Evolutionary conservation across 1,140 invertebrate genomes (phyloP).

Genomic region (Drosophila mojavensis): DNA sequence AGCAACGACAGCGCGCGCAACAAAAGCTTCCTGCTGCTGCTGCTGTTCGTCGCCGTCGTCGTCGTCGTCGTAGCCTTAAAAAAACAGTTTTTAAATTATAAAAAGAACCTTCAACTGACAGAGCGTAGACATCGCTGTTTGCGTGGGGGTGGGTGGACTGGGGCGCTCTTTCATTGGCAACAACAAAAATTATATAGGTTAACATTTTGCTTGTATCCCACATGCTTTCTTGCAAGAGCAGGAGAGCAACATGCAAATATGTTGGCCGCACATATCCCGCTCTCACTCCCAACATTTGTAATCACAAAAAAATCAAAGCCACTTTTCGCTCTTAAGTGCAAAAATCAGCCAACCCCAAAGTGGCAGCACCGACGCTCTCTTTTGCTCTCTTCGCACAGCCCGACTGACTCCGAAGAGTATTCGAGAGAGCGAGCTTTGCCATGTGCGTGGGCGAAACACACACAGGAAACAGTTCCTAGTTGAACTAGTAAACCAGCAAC

Average conservation of each 20-base stretch:
- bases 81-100: slow-evolving; percentile 62
- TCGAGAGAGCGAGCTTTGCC: slow-evolving; percentile 18
- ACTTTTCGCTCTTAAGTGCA: slow-evolving; percentile 77
- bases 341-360: slow-evolving; percentile 50
- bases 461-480: slow-evolving; percentile 47
- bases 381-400: slow-evolving; percentile 13
- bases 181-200: slow-evolving; percentile 78
- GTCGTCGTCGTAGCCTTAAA: slow-evolving; percentile 36
- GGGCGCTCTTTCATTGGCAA: slow-evolving; percentile 23
- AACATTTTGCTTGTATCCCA: slow-evolving; percentile 64
- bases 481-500: slow-evolving; percentile 67
- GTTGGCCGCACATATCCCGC: slow-evolving; percentile 42
- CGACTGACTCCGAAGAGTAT: neutral
- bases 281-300: slow-evolving; percentile 24
- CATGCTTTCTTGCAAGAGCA: slow-evolving; percentile 32
- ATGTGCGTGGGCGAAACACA: slow-evolving; percentile 46
- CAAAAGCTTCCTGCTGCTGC: slow-evolving; percentile 30
- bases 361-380: slow-evolving; percentile 14
- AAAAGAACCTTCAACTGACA: slow-evolving; percentile 75
- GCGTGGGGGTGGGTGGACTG: slow-evolving; percentile 23
- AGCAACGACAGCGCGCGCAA: slow-evolving; percentile 25
- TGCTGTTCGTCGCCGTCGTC: slow-evolving; percentile 1
- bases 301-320: slow-evolving; percentile 64
- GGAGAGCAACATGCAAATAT: slow-evolving; percentile 65
- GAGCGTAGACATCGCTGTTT: slow-evolving; percentile 30